Base-by-base conservation (phyloP, 1,140 invertebrate species). In the Drosophila albomicans region DNA sequence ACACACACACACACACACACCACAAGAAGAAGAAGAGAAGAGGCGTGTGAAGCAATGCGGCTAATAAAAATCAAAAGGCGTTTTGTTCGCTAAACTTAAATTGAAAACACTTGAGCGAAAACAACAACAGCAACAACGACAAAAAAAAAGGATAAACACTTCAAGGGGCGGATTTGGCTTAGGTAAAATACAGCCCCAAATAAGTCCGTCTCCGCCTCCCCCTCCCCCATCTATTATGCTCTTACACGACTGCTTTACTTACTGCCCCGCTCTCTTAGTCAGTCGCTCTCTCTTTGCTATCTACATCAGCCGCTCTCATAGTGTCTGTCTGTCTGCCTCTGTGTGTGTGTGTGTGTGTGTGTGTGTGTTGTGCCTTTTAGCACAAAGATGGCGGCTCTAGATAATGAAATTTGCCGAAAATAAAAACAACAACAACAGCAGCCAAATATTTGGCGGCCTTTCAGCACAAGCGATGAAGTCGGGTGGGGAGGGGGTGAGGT, bases 1-100 rank as follows among this genome's bases (percentile, higher is more conserved):
- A 32, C 30, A 32, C 7, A 6, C 20, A n/a, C n/a, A n/a, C 16
- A 20, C 20, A 25, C 20, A 25, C 20, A 25, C 20, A 25, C 20
- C 20, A 25, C 20, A 25, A 25, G 20, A 25, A 25, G 20, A 25
- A 25, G 7, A 32, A 32, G 30, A 32, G 30, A 32, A 32, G 32
- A 52, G 71, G 71, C 71, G 71, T 68, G 65, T 63, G 25, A n/a
- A 59, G 71, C 65, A 61, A 62, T 68, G 56, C 49, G 61, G 73
- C 80, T 88, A 89, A 89, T 89, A 88, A 88, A 88, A 89, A 88
- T 88, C 85, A 88, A 89, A 88, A 89, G 85, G 85, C 85, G 85
- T 89, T 88, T 89, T 88, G 85, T 88, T 88, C 81, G 84, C 85
- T 85, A 88, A 88, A 88, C 85, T 89, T 89, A 88, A 88, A 88